Base-by-base conservation (phyloP, 2,113 vertebrate species). In the Psephotus haematonotus region DNA sequence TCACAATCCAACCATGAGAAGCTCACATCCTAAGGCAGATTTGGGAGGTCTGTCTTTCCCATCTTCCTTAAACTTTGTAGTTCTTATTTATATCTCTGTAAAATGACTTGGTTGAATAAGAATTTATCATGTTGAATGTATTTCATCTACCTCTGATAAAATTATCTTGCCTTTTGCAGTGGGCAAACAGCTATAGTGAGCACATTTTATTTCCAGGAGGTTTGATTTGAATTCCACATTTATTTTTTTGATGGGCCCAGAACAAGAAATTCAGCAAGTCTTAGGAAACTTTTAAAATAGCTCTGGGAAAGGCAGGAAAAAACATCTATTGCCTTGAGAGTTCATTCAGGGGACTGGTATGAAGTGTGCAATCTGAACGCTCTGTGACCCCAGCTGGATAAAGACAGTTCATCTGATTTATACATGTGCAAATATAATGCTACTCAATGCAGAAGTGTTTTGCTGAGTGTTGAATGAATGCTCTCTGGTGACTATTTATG, bases 401-500 rank as follows among this genome's bases (percentile, higher is more conserved):
- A 82, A 92, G 74, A 52, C n/a, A 79, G 41, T 60, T 91, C 6
- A 39, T 88, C 50, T 94, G 75, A 92, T 80, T 89, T 82, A 86
- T 35, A 9, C 53, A 33, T 37, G 24, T 88, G 75, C 72, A 96
- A 95, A 88, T 75, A 63, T 52, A 91, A 72, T 65, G 80, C 69
- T 80, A 55, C 71, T 87, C 29, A 25, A 50, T 79, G 86, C 80
- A 93, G 14, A 82, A 78, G 52, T 23, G 76, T 82, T 82, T 35
- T 31, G 29, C 65, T 53, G 49, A 49, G 12, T 91, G 65, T 39
- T 78, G 94, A 94, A 82, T 78, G 68, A 91, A 68, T 44, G 65
- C 55, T 97, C 83, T 93, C 81, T 79, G 53, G 86, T 77, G 96
- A 64, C 81, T 69, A 52, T 86, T 92, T 82, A 62, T 31, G 55